These are phyloP conservation scores for Scrobipalpa costella DNA, from an alignment of 2,888 invertebrate species.

Conservation along the genomic window DNA sequence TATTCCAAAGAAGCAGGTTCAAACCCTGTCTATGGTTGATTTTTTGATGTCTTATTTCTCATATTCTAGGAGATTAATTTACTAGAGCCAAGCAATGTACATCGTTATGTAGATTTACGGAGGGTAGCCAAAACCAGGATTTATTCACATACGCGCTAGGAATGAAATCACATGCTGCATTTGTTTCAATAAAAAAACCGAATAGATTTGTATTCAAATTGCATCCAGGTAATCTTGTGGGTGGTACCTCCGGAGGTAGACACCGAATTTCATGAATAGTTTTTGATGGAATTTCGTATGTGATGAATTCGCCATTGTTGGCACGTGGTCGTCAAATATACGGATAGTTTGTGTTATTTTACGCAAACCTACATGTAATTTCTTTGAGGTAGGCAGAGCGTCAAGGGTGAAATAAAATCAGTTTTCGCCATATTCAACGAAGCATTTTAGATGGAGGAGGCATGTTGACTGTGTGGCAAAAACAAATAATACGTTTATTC, in stretches of 20 bases:
- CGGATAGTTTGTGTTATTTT: no score
- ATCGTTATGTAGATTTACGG: no score
- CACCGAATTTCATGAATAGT: constrained; percentile 64
- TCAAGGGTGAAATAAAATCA: no score
- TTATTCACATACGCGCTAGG: constrained; percentile 61
- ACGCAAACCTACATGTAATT: neutral
- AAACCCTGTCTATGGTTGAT: no score
- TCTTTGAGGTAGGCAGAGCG: neutral
- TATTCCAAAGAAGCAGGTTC: no score
- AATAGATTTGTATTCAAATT: constrained; percentile 66
- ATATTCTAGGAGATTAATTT: no score
- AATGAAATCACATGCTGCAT: constrained; percentile 64
- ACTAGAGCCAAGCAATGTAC: no score
- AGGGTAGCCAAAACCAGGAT: constrained; percentile 41
- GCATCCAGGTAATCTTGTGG: constrained; percentile 72
- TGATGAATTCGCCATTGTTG: constrained; percentile 2
- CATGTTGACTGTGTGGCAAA: no score
- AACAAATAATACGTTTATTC: no score
- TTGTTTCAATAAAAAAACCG: constrained; percentile 55
- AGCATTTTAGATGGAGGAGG: no score
- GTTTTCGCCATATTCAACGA: no score
- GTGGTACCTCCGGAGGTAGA: constrained; percentile 59
- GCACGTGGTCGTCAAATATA: neutral
- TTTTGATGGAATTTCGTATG: constrained; percentile 34
- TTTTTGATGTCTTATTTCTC: no score